Evolutionary conservation across 1,140 invertebrate species (phyloP), one percentile per base, ranked within the genome.

Genomic region (Onthophagus taurus): DNA sequence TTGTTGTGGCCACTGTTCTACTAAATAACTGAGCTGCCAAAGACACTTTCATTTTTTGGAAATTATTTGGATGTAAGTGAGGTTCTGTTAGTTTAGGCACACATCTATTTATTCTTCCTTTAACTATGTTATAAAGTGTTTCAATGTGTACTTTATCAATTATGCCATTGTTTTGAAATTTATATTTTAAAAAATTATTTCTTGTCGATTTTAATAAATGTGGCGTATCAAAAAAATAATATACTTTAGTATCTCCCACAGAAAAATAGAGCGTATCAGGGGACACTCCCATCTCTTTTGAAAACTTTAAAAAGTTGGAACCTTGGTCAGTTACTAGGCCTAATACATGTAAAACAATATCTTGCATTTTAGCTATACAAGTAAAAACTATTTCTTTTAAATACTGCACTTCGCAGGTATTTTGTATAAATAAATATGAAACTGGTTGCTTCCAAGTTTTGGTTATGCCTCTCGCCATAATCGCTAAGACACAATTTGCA

Each of bases 41-140:
- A 43, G 53, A 52, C n/a, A 59, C 55, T 35, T 39, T 48, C 59
- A 61, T 61, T 52, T 52, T 51, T 51, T 59, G 23, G 41, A 61
- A 59, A 38, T 44, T 50, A 34, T 53, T 58, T 11, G 57, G 57
- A 45, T 54, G 48, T 6, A 59, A 44, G 44, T 62, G 60, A n/a
- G 42, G 29, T 37, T 52, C 47, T 7, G 52, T 59, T 44, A 62
- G 36, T 47, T 56, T 55, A 18, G 39, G 45, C 33, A 47, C 48
- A 9, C 31, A 26, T 45, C 37, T 51, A 18, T 37, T 24, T 11
- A 17, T 13, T 31, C 21, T 17, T 34, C 26, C 21, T 44, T 51
- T 51, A 26, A 48, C 46, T 12, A 21, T 42, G n/a, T 33, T 20
- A 39, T 42, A 48, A 31, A 44, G 36, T 26, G 13, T 26, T 33